Evolutionary conservation across 1,140 invertebrate genomes (phyloP).

Genomic region (Drosophila serrata): DNA sequence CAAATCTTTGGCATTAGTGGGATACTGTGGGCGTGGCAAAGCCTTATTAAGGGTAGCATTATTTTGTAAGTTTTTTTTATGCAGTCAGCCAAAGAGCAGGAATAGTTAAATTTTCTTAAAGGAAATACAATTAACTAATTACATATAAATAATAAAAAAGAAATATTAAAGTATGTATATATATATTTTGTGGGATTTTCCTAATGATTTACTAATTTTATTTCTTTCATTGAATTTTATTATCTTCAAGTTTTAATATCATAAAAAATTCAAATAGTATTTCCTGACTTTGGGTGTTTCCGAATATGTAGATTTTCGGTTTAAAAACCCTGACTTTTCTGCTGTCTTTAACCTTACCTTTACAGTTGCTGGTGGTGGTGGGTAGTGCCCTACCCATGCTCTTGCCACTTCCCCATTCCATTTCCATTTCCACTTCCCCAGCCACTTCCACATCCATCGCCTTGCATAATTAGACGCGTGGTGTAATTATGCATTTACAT

Average conservation of each 20-base stretch:
- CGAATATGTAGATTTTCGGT: neutral
- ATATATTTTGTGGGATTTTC: too few relatives aligned
- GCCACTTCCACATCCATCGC: constrained; percentile 10
- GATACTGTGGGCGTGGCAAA: constrained; percentile 19
- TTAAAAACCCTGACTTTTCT: constrained; percentile 13
- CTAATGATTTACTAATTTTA: too few relatives aligned
- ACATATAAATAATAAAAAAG: too few relatives aligned
- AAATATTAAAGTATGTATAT: too few relatives aligned
- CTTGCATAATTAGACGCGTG: constrained; percentile 78
- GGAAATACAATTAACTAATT: neutral
- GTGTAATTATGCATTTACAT: constrained; percentile 62
- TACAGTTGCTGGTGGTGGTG: constrained; percentile 12
- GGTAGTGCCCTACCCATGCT: constrained; percentile 6
- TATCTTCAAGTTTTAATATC: too few relatives aligned
- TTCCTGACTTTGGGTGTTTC: neutral
- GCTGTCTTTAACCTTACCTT: constrained; percentile 15
- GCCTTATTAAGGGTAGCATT: neutral
- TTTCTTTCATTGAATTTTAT: too few relatives aligned
- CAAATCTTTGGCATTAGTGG: constrained; percentile 27
- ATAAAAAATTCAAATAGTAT: too few relatives aligned
- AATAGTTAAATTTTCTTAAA: neutral
- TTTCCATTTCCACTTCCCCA: constrained; percentile 1
- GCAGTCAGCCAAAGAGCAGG: neutral
- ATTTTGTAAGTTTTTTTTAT: neutral
- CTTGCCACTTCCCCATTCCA: constrained; percentile 9